Conservation (phyloP, 1,140 invertebrate species). For the Protaetia brevitarsis region DNA sequence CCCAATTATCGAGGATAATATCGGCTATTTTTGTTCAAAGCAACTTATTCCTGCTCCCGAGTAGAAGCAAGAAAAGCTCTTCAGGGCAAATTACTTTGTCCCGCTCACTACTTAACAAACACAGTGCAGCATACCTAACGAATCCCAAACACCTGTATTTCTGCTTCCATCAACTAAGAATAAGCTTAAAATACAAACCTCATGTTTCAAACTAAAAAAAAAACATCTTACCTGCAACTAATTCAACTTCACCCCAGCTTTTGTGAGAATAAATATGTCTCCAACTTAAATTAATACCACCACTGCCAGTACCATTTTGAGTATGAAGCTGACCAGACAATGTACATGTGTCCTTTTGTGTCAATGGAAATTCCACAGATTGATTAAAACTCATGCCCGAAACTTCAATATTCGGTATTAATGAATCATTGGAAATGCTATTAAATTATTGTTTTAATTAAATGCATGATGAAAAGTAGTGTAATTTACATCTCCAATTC, state of each 20-base stretch:
- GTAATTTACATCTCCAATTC: slow-evolving; percentile 41
- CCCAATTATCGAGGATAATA: no score
- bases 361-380: slow-evolving; percentile 90
- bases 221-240: slow-evolving; percentile 60
- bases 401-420: slow-evolving; percentile 78
- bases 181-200: no score
- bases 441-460: background rate
- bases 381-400: slow-evolving; percentile 88
- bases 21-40: no score
- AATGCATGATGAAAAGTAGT: slow-evolving; percentile 20
- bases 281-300: slow-evolving; percentile 70
- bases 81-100: no score
- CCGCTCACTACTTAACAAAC: background rate
- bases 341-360: slow-evolving; percentile 75
- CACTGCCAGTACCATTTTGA: slow-evolving; percentile 81
- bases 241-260: slow-evolving; percentile 79
- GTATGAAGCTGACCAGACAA: slow-evolving; percentile 77
- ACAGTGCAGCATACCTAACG: no score
- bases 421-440: background rate
- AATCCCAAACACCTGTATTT: no score
- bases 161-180: no score
- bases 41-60: no score
- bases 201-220: no score
- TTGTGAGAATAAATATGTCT: slow-evolving; percentile 74
- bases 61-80: no score